These are phyloP conservation scores for Macrobrachium rosenbergii DNA, from an alignment of 1,140 invertebrate species.

Conservation along the genomic window DNA sequence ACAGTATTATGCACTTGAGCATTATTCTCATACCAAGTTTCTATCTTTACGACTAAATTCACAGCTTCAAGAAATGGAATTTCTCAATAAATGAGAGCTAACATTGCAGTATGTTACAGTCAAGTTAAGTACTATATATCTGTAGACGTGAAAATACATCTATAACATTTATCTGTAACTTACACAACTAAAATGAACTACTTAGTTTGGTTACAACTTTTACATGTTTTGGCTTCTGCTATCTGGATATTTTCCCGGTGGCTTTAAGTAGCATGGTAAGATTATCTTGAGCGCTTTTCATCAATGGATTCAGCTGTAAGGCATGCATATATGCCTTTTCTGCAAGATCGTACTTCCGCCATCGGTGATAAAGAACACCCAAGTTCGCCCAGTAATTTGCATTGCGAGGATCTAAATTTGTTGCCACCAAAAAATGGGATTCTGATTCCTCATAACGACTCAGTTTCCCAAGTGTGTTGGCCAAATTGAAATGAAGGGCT, in stretches of 20 bases:
- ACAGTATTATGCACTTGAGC: too few relatives aligned
- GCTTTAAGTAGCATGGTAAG: conserved; percentile 64
- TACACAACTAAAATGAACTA: neutral
- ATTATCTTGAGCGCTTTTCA: conserved; percentile 64
- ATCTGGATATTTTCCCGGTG: conserved; percentile 53
- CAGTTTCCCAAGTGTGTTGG: conserved; percentile 86
- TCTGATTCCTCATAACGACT: conserved; percentile 84
- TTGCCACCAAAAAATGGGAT: conserved; percentile 82
- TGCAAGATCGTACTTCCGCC: conserved; percentile 84
- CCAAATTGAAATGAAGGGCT: conserved; percentile 86
- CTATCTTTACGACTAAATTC: neutral
- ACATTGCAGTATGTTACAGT: too few relatives aligned
- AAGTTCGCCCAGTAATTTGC: conserved; percentile 72
- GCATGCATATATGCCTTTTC: conserved; percentile 83
- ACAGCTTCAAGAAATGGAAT: too few relatives aligned
- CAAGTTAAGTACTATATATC: too few relatives aligned
- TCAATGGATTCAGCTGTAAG: conserved; percentile 78
- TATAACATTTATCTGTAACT: neutral
- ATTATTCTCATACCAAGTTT: neutral
- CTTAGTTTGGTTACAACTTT: neutral
- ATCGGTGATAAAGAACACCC: conserved; percentile 93
- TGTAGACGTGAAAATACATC: neutral
- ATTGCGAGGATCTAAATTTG: conserved; percentile 76
- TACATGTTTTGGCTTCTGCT: conserved; percentile 23
- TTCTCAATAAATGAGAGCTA: too few relatives aligned